Evolutionary conservation across 1,140 invertebrate genomes (phyloP), one percentile per base, ranked within the genome.

Genomic region (Episyrphus balteatus): DNA sequence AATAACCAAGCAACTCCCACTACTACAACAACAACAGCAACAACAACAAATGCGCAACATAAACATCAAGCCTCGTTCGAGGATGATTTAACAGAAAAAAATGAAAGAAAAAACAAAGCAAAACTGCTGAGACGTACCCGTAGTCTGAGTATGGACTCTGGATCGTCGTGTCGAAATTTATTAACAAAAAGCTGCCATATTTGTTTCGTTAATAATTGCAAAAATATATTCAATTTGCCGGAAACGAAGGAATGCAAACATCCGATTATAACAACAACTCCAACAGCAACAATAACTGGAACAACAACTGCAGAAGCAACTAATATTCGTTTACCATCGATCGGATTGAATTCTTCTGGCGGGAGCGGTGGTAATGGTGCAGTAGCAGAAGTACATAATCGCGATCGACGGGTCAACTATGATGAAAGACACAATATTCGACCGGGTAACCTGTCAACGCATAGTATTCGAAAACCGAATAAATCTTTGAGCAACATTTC

Each of bases 171-270:
- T 7, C 59, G 63, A 37, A 17, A 21, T 5, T 26, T 26, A n/a
- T 13, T 30, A 15, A 43, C 42, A n/a, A 43, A 31, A 30, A 63
- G 63, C 34, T 66, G 63, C 40, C 63, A 66, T 47, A 63, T 66
- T 26, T 66, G 63, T 44, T 60, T 63, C 50, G 63, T 62, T 13
- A 66, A 61, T 45, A 65, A 62, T 47, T 57, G 62, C 51, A 66
- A 66, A 51, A 62, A 66, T 44, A 65, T 66, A 44, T 66, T 66
- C 41, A 66, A 66, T 53, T 47, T 65, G 44, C 60, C 62, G 5
- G 52, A 54, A 50, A 51, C 15, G 1, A 13, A n/a, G n/a, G 19
- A 38, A 38, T 36, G 33, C 30, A 38, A 38, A 15, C 45, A 43
- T 17, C 21, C 9, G 2, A 36, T 10, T n/a, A n/a, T 15, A 36